phyloP scores from a whole-genome alignment of 2,797 vertebrate genomes.

The Antennarius maculatus region DNA sequence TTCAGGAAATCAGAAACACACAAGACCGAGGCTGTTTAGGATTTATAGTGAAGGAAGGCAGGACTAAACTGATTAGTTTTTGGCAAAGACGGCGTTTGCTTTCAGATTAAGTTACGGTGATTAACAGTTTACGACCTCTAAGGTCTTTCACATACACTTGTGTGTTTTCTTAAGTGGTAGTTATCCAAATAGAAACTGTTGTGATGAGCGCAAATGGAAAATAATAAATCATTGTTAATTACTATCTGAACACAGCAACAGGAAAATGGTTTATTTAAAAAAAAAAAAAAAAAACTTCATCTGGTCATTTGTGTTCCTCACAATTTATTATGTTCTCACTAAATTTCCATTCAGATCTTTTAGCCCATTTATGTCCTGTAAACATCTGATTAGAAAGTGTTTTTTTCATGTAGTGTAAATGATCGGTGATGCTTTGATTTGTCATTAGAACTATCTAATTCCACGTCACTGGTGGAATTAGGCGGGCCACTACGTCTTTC shows the following conservation, averaged over 20 bases:
- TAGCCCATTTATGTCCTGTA: no score
- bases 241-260: not conserved
- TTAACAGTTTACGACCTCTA: not conserved
- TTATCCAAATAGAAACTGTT: not conserved
- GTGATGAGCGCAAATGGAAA: not conserved
- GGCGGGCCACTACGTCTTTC: no score
- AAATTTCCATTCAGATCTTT: not conserved
- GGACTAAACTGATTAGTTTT: constrained; percentile 11
- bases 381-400: not conserved
- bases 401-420: no score
- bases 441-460: no score
- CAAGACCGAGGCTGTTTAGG: constrained; percentile 46
- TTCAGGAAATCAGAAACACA: constrained; percentile 70
- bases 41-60: constrained; percentile 28
- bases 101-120: not conserved
- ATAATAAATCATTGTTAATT: not conserved
- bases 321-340: constrained; percentile 2
- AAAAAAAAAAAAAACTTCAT: no score
- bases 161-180: no score
- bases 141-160: not conserved
- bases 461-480: no score
- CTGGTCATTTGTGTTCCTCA: no score
- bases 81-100: not conserved
- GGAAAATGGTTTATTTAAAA: not conserved
- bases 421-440: no score